Base-by-base conservation (phyloP, 2,113 vertebrate species). In the Protomyctophum bolini region DNA sequence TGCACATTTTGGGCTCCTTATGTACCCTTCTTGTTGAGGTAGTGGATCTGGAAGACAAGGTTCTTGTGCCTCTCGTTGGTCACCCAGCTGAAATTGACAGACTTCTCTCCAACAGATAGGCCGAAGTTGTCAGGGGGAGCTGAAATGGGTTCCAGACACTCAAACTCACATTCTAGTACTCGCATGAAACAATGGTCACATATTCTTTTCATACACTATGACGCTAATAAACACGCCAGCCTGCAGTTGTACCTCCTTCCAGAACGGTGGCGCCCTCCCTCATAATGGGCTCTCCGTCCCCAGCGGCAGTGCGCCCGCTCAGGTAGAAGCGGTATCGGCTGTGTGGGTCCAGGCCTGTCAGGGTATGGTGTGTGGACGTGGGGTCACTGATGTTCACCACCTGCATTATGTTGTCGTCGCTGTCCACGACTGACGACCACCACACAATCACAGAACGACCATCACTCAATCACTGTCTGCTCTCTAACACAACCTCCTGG, bases 271-370 rank as follows among this genome's bases (percentile, higher is more conserved):
- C 93, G 1, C 94, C 96, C n/a, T 93, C 93, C 63, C 78, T 91
- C 28, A 76, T 73, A 0, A 92, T 89, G 10, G 93, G 74, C 47
- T 93, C 86, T 3, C 96, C 95, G 0, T 91, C 76, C 55, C 95
- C 95, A 10, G 81, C 65, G 3, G 46, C 80, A 0, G 96, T 97
- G 63, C 84, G 86, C 4, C 94, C 96, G 72, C 88, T 90, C 69
- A 97, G 85, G 69, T 87, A 89, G 88, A 97, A 96, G 63, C 89
- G 94, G 81, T 97, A 97, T 8, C 83, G 91, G 71, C 92, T 90
- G 41, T 91, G 69, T 2, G 85, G 92, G 58, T 89, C 92, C 74
- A 97, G 91, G 62, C 82, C 77, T 48, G 68, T 91, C 78, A 97
- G 81, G 48, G 86, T 95, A 62, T 87, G 49, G 49, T 90, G 82